Evolutionary conservation across 2,888 invertebrate genomes (phyloP).

Genomic region (Perizoma flavofasciatum): DNA sequence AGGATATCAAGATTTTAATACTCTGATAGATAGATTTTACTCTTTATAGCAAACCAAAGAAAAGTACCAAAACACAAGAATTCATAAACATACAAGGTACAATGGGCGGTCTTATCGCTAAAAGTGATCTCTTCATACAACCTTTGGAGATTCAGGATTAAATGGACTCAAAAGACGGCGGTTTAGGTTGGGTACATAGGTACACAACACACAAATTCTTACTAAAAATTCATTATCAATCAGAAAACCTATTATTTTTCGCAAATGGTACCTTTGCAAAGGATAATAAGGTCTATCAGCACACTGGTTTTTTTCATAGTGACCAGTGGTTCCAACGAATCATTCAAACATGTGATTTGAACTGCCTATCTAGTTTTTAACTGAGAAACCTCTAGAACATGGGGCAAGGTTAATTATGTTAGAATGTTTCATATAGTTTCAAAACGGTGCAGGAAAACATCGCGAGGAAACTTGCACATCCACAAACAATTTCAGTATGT

Average conservation of each 20-base stretch:
- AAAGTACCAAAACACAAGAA: too few relatives aligned
- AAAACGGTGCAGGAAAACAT: too few relatives aligned
- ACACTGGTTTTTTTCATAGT: not conserved
- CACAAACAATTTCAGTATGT: too few relatives aligned
- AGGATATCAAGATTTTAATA: too few relatives aligned
- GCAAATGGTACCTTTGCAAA: not conserved
- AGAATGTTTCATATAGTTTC: not conserved
- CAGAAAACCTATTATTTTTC: not conserved
- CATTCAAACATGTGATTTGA: not conserved
- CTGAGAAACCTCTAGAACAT: not conserved
- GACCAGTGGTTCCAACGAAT: too few relatives aligned
- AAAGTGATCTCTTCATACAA: not conserved
- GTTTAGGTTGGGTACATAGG: not conserved
- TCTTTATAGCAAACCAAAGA: too few relatives aligned
- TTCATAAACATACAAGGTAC: too few relatives aligned
- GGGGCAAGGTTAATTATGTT: too few relatives aligned
- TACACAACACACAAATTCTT: conserved; percentile 10
- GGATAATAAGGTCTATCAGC: not conserved
- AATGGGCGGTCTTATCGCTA: too few relatives aligned
- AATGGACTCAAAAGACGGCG: too few relatives aligned
- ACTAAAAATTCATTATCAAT: conserved; percentile 18
- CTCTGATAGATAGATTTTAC: too few relatives aligned
- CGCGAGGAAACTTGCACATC: too few relatives aligned
- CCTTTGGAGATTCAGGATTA: not conserved
- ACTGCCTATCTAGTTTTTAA: not conserved